Evolutionary conservation across 1,140 invertebrate genomes (phyloP), one percentile per base, ranked within the genome.

Genomic region (Drepana arcuata): DNA sequence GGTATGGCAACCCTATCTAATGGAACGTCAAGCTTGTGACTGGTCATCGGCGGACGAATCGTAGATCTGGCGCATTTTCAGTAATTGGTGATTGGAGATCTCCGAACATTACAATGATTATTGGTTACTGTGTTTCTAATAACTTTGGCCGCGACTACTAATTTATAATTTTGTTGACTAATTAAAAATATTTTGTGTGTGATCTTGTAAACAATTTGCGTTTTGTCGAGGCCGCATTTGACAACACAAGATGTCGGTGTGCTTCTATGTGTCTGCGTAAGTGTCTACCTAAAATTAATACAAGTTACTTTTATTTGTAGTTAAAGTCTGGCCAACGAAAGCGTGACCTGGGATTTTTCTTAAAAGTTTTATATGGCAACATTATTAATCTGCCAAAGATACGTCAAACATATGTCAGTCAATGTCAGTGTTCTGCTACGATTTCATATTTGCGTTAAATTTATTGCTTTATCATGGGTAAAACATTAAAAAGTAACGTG

Each of bases 41-140:
- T 83, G 82, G 80, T 75, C 80, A 73, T 79, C 73, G 59, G 55
- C 58, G 73, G 82, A 84, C 82, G 82, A 84, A 84, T 84, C 82
- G 80, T 81, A 70, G 59, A 65, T 55, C 50, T 67, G 72, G 78
- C 74, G 80, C 77, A 80, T 81, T 78, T 67, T 68, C 61, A 75
- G 75, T 80, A 77, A 80, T 80, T 79, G 80, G 71, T 83, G 82
- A 84, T 84, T 83, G 82, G 80, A 80, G 78, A 80, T 81, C 69
- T 62, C 48, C 66, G 58, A 75, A 74, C 79, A 75, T 71, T 84
- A 63, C 67, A 53, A 67, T 72, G 70, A 83, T 84, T 83, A 82
- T 79, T 82, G 74, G 74, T 82, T 79, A 71, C 67, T 48, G 64
- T 75, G 70, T 66, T 68, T 53, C 59, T 60, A 63, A 64, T 69